Conservation (phyloP, 2,113 vertebrate genomes). For the Natator depressus region DNA sequence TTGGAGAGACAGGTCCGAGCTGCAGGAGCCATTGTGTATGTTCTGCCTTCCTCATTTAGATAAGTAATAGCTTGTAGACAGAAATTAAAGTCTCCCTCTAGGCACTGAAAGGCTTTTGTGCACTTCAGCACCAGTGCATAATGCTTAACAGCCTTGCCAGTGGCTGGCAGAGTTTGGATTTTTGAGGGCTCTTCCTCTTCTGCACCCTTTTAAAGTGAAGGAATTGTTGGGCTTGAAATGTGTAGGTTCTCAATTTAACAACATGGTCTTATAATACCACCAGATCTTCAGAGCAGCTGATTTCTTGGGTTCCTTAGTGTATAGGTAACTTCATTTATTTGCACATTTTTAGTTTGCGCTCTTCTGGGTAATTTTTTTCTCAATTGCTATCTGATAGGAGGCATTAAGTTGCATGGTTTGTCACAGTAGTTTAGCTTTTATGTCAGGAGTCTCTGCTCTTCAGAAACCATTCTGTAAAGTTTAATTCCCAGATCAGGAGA, state of each 20-base stretch:
- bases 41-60: constrained; percentile 42
- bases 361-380: constrained; percentile 47
- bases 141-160: neutral
- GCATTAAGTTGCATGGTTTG: constrained; percentile 58
- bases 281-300: constrained; percentile 34
- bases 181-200: neutral
- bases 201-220: neutral
- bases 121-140: neutral
- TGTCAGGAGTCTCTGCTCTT: constrained; percentile 57
- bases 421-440: constrained; percentile 67
- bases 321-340: constrained; percentile 68
- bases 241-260: constrained; percentile 2
- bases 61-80: constrained; percentile 67
- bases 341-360: neutral
- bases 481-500: constrained; percentile 62
- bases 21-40: neutral
- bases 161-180: accelerated
- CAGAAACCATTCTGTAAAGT: constrained; percentile 57
- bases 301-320: constrained; percentile 62
- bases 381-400: constrained; percentile 37
- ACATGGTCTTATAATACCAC: neutral
- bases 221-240: neutral
- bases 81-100: constrained; percentile 59
- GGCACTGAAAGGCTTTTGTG: constrained; percentile 16
- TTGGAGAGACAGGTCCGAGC: constrained; percentile 1